Evolutionary conservation across 1,140 invertebrate species (phyloP), one percentile per base, ranked within the genome.

Genomic region (Caerostris extrusa): DNA sequence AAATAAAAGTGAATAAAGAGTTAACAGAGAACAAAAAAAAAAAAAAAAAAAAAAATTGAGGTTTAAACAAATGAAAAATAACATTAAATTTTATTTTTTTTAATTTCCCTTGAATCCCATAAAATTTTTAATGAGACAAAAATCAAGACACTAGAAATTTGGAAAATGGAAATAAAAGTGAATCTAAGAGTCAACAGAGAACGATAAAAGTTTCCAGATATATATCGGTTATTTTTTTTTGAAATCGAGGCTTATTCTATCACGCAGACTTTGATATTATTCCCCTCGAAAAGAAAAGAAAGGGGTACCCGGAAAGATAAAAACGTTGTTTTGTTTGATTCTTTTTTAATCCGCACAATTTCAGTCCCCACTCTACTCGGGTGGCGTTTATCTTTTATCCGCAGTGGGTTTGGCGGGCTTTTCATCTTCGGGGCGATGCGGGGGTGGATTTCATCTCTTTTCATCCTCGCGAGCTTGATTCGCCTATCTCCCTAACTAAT

Each of bases 371-470:
- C 34, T 77, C 50, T 77, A 77, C 82, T 56, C n/a, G 64, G n/a
- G 55, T 17, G 12, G 86, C 92, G 61, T 89, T 94, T 94, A 94
- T 94, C 93, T 94, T 90, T 94, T 94, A 90, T 94, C 77, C 93
- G 55, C 92, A 71, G 82, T 14, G 91, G 85, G 71, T 60, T 93
- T 82, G 34, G 17, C 71, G 19, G 19, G 34, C 56, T 71, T 58
- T 71, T 56, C 53, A 55, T 57, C 2, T 7, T 50, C 7, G 85
- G 57, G 88, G 57, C n/a, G 55, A 83, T 5, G 87, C 50, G 87
- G 61, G 58, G 61, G 17, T 50, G 34, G 90, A 83, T 91, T 91
- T 91, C 90, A 91, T 91, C 90, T 91, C 90, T 83, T 91, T 91
- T 83, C 90, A 91, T 91, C 90, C 90, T 83, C 19, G 58, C 57